Conservation (phyloP, 2,888 invertebrate species). For the Prenolepis imparis region DNA sequence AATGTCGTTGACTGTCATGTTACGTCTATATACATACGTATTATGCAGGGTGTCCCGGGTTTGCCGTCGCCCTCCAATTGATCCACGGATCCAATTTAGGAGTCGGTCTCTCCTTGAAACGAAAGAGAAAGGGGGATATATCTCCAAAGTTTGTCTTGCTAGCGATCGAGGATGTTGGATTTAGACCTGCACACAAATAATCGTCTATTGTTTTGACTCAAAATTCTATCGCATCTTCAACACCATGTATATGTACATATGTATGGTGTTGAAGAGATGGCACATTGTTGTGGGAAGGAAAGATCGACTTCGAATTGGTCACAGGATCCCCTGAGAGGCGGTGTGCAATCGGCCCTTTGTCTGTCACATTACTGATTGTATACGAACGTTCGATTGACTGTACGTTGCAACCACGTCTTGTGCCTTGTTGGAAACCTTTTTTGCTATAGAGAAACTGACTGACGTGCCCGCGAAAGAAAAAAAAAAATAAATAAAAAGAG, state of each 20-base stretch:
- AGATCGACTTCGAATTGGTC: slow-evolving; percentile 33
- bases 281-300: slow-evolving; percentile 6
- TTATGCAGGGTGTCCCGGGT: slow-evolving; percentile 19
- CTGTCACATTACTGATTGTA: slow-evolving; percentile 78
- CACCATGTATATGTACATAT: not conserved
- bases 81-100: slow-evolving; percentile 14
- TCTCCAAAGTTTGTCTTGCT: no score
- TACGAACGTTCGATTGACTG: slow-evolving; percentile 75
- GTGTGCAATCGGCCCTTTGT: slow-evolving; percentile 36
- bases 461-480: slow-evolving; percentile 5
- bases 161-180: not conserved
- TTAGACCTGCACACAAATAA: not conserved
- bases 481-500: no score
- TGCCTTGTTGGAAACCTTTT: slow-evolving; percentile 75
- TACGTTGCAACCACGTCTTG: slow-evolving; percentile 74
- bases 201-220: not conserved
- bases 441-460: slow-evolving; percentile 56
- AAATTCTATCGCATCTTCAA: not conserved
- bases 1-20: slow-evolving; percentile 83
- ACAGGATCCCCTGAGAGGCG: not conserved
- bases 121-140: not conserved
- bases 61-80: slow-evolving; percentile 10
- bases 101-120: slow-evolving; percentile 29
- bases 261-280: not conserved
- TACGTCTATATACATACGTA: slow-evolving; percentile 60